These are phyloP conservation scores for Gulo gulo DNA, from an alignment of 2,113 vertebrate genomes.

Conservation along the genomic window DNA sequence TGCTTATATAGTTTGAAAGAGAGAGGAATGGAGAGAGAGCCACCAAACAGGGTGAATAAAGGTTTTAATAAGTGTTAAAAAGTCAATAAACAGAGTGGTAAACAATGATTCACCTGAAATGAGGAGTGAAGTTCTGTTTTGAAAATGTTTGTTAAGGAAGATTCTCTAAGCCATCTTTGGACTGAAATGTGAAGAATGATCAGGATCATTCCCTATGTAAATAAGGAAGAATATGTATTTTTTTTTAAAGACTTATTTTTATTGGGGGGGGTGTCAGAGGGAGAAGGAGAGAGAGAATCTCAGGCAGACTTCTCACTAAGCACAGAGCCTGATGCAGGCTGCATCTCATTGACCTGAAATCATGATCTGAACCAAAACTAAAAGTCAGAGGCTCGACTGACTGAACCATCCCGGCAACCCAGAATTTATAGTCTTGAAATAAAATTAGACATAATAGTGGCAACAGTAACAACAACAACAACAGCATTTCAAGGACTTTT, in stretches of 20 bases:
- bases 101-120: background rate
- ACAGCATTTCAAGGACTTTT: background rate
- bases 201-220: background rate
- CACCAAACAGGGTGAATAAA: background rate
- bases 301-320: background rate
- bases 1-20: background rate
- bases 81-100: background rate
- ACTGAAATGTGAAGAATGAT: background rate
- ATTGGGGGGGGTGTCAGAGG: background rate
- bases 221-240: background rate
- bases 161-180: background rate
- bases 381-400: background rate
- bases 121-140: background rate
- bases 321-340: background rate
- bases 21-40: background rate
- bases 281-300: background rate
- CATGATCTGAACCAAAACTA: background rate
- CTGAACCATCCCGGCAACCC: background rate
- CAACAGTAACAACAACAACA: background rate
- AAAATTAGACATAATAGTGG: background rate
- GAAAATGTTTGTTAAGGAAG: background rate
- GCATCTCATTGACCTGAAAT: background rate
- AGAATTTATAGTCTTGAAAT: background rate
- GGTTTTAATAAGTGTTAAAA: background rate
- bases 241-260: background rate